Evolutionary conservation across 2,113 vertebrate genomes (phyloP).

Genomic region (Oophaga pumilio): DNA sequence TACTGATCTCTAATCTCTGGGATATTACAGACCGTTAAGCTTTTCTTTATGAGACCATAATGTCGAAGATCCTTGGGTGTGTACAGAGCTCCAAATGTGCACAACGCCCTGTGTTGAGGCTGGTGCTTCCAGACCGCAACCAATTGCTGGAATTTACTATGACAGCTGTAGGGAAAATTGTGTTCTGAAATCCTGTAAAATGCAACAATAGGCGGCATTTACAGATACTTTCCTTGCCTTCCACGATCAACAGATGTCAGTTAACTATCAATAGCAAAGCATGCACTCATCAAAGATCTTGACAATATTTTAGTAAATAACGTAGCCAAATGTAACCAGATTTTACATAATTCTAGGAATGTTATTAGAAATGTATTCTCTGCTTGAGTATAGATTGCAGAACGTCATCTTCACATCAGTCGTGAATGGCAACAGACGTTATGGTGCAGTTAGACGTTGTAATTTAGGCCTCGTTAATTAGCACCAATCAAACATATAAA

Average conservation of each 20-base stretch:
- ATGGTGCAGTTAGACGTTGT: too few species aligned
- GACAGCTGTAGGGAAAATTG: slow-evolving; percentile 43
- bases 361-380: background rate
- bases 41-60: slow-evolving; percentile 43
- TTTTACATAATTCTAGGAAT: background rate
- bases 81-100: background rate
- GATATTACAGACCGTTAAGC: slow-evolving; percentile 37
- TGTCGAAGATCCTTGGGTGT: slow-evolving; percentile 17
- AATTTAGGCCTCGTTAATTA: too few species aligned
- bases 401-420: too few species aligned
- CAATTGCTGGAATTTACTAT: slow-evolving; percentile 42
- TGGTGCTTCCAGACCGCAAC: slow-evolving; percentile 7
- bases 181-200: slow-evolving; percentile 1
- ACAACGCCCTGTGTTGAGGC: background rate
- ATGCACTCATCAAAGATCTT: background rate
- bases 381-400: background rate
- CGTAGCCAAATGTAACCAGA: background rate
- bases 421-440: too few species aligned
- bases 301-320: background rate
- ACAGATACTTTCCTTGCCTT: background rate
- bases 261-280: background rate
- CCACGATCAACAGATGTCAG: slow-evolving; percentile 21
- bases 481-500: too few species aligned
- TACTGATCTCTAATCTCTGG: slow-evolving; percentile 32
- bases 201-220: slow-evolving; percentile 24